phyloP scores from a whole-genome alignment of 2,888 invertebrate genomes.

The Diaperis boleti region DNA sequence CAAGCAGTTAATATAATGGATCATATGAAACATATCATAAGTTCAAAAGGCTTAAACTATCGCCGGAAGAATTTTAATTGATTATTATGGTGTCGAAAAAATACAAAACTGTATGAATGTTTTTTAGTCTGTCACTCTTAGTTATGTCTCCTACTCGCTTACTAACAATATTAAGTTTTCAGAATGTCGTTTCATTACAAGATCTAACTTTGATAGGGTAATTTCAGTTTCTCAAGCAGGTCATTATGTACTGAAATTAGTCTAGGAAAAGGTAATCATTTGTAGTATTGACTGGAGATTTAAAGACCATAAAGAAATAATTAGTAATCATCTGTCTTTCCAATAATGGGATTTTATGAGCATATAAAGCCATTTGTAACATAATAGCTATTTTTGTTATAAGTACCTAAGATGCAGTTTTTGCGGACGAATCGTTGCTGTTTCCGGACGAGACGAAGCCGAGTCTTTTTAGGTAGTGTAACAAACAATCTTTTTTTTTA shows the following conservation, averaged over 20 bases:
- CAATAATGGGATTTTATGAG: background rate
- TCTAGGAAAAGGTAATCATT: background rate
- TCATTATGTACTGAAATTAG: background rate
- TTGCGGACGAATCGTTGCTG: too few relatives aligned
- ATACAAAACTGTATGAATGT: background rate
- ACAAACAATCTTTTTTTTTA: too few relatives aligned
- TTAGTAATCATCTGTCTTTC: background rate
- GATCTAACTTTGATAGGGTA: too few relatives aligned
- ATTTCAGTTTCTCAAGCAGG: too few relatives aligned
- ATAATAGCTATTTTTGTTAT: background rate
- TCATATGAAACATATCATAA: conserved; percentile 17
- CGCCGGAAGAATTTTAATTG: conserved; percentile 24
- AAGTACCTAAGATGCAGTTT: background rate
- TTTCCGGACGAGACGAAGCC: too few relatives aligned
- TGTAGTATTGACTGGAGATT: background rate
- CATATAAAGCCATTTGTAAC: background rate
- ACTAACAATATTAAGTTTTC: too few relatives aligned
- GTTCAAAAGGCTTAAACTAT: conserved; percentile 13
- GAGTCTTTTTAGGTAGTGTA: too few relatives aligned
- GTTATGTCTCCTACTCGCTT: too few relatives aligned
- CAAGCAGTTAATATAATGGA: conserved; percentile 26
- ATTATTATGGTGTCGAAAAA: conserved; percentile 1
- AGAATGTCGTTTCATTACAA: too few relatives aligned
- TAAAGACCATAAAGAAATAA: background rate
- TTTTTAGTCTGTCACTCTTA: background rate